These are phyloP conservation scores for Chaetophractus vellerosus DNA, from an alignment of 2,797 vertebrate species.

Conservation along the genomic window DNA sequence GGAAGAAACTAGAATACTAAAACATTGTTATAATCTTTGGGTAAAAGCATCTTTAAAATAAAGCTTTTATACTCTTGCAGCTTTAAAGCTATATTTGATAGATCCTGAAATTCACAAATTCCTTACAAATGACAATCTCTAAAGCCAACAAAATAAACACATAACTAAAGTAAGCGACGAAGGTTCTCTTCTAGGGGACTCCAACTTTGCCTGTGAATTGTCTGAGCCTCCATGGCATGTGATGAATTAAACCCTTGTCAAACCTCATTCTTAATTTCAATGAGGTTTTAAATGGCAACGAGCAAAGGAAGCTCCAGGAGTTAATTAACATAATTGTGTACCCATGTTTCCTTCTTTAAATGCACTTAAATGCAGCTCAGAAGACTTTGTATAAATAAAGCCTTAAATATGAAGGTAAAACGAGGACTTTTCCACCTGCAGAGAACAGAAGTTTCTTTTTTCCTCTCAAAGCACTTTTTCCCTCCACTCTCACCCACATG, in stretches of 20 bases:
- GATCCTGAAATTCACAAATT: slow-evolving; percentile 32
- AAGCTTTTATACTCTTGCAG: not conserved
- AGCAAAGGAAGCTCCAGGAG: slow-evolving; percentile 53
- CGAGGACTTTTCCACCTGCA: not conserved
- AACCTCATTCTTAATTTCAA: not conserved
- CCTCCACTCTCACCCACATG: not conserved
- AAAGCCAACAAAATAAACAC: not conserved
- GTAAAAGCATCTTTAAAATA: not conserved
- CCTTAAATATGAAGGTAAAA: not conserved
- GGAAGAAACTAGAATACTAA: slow-evolving; percentile 40
- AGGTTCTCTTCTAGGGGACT: not conserved
- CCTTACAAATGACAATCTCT: not conserved
- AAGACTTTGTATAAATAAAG: not conserved
- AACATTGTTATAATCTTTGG: not conserved
- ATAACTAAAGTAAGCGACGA: not conserved
- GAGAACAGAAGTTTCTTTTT: not conserved
- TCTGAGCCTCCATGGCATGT: not conserved
- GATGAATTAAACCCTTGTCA: not conserved
- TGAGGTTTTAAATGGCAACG: slow-evolving; percentile 23
- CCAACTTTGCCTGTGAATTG: not conserved
- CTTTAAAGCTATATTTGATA: slow-evolving; percentile 29
- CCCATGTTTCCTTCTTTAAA: not conserved
- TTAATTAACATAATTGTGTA: slow-evolving; percentile 23
- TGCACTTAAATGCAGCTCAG: slow-evolving; percentile 13
- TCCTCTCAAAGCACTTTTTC: not conserved